These are phyloP conservation scores for Corythornis madagascariensis DNA, from an alignment of 2,113 vertebrate species.

Conservation along the genomic window DNA sequence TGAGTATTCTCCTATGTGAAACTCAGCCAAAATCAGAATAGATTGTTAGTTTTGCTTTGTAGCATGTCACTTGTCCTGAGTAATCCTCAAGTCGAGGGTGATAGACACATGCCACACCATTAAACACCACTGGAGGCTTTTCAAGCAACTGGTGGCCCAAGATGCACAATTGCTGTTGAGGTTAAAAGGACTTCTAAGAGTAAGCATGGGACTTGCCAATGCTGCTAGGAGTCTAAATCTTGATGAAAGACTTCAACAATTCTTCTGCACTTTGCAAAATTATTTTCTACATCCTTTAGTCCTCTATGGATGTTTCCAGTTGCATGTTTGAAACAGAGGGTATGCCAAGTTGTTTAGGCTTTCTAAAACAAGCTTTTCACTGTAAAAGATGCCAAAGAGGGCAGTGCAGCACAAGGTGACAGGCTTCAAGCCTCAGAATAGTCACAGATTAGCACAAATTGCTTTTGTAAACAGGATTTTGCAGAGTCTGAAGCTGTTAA, in stretches of 20 bases:
- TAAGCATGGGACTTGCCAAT: not conserved
- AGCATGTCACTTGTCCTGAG: not conserved
- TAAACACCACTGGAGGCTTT: not conserved
- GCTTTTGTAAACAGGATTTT: slow-evolving; percentile 41
- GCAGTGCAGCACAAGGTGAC: slow-evolving; percentile 53
- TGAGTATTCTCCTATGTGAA: not conserved
- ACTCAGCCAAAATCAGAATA: not conserved
- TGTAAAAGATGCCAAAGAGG: slow-evolving; percentile 53
- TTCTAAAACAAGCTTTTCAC: slow-evolving; percentile 6
- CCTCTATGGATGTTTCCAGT: not conserved
- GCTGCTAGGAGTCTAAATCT: not conserved
- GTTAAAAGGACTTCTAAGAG: not conserved
- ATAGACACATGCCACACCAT: not conserved
- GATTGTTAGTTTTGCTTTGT: slow-evolving; percentile 26
- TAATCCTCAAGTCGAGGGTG: slow-evolving; percentile 4
- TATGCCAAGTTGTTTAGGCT: not conserved
- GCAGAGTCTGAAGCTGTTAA: not conserved
- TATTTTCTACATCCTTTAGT: not conserved
- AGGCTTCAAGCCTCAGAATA: not conserved
- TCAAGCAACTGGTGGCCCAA: not conserved
- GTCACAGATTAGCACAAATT: slow-evolving; percentile 14
- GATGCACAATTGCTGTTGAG: not conserved
- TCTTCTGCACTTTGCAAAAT: slow-evolving; percentile 3
- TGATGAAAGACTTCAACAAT: not conserved
- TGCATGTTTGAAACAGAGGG: not conserved